Conservation (phyloP, 2,113 vertebrate species). For the Mesembrinibis cayennensis region DNA sequence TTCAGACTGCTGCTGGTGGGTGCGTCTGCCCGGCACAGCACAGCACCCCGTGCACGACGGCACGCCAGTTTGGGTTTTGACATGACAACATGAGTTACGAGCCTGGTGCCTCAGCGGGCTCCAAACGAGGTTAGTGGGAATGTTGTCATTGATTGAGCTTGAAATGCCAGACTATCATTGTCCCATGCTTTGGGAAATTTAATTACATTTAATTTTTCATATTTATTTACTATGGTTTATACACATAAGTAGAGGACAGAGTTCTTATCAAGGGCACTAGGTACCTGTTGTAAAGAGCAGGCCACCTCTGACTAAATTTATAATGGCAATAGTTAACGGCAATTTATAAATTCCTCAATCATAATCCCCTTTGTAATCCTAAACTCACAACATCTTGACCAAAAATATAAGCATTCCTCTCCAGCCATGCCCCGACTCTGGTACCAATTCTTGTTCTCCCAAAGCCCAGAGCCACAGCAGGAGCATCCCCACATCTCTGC, state of each 20-base stretch:
- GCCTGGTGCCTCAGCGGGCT: neutral
- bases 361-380: neutral
- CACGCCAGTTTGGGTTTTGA: neutral
- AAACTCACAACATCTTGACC: neutral
- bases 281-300: neutral
- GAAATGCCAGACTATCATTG: conserved; percentile 54
- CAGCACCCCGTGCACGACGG: neutral
- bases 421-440: neutral
- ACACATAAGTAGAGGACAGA: conserved; percentile 42
- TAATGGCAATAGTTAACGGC: neutral
- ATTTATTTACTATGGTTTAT: conserved; percentile 61
- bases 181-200: conserved; percentile 50
- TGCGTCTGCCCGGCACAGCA: fast-evolving
- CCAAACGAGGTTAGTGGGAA: conserved; percentile 50
- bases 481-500: neutral
- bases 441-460: neutral
- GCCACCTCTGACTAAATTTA: neutral
- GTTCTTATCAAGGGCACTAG: conserved; percentile 27
- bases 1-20: fast-evolving
- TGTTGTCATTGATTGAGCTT: conserved; percentile 49
- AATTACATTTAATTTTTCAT: conserved; percentile 61
- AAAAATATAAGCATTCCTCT: neutral
- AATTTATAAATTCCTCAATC: neutral
- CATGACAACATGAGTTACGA: conserved; percentile 56
- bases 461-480: neutral